Evolutionary conservation across 2,888 invertebrate species (phyloP).

Genomic region (Iphiclides podalirius): DNA sequence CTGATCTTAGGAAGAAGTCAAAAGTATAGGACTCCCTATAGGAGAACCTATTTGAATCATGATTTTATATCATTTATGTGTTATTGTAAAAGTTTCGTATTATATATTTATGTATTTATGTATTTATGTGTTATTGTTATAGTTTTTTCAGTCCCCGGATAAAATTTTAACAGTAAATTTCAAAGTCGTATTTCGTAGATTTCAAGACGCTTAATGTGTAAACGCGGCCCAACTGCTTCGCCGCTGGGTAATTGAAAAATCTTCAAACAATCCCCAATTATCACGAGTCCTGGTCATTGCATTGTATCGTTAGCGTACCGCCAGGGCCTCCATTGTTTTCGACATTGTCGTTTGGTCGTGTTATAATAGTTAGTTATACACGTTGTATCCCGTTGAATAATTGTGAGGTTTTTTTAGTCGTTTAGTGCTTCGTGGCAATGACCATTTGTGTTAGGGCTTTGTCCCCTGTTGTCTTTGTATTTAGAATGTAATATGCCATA

Average conservation of each 20-base stretch:
- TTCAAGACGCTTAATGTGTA: no score
- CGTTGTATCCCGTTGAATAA: constrained; percentile 48
- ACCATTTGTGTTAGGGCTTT: background rate
- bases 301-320: constrained; percentile 15
- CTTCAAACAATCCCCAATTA: constrained; percentile 8
- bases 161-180: no score
- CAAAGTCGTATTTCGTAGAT: no score
- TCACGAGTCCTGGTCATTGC: constrained; percentile 23
- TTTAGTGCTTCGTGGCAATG: constrained; percentile 10
- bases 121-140: no score
- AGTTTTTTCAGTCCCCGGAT: no score
- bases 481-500: background rate
- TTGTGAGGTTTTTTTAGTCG: constrained; percentile 37
- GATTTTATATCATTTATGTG: no score
- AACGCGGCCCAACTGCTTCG: no score
- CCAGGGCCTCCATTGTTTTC: constrained; percentile 61
- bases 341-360: constrained; percentile 52
- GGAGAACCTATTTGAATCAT: no score
- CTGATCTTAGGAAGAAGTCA: no score
- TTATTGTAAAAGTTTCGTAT: no score
- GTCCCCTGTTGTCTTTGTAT: background rate
- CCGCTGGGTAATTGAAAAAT: constrained; percentile 14
- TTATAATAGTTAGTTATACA: constrained; percentile 37
- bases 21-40: no score
- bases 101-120: no score